Evolutionary conservation across 2,113 vertebrate genomes (phyloP).

Genomic region (Hemicordylus capensis): DNA sequence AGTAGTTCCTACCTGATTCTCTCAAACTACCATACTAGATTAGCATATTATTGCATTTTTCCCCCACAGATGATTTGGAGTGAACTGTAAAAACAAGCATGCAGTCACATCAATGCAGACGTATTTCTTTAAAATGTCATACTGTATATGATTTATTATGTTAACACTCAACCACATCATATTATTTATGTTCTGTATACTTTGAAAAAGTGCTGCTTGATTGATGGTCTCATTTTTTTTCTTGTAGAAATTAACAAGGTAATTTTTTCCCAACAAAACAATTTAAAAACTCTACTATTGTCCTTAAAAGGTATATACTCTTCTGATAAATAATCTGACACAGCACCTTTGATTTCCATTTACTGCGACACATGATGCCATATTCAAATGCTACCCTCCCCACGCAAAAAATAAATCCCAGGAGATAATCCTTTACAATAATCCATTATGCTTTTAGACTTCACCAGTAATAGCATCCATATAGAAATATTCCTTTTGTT

Average conservation of each 20-base stretch:
- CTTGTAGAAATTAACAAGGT: constrained; percentile 77
- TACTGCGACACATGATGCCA: constrained; percentile 73
- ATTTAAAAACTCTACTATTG: constrained; percentile 76
- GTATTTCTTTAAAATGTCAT: constrained; percentile 87
- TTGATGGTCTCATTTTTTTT: constrained; percentile 77
- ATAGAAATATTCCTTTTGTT: constrained; percentile 68
- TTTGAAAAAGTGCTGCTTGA: constrained; percentile 84
- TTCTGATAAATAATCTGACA: constrained; percentile 81
- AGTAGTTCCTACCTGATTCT: constrained; percentile 86
- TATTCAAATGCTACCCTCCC: constrained; percentile 73
- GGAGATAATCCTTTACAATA: constrained; percentile 74
- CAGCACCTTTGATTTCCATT: constrained; percentile 78
- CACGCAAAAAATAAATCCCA: constrained; percentile 76
- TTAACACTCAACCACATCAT: constrained; percentile 88
- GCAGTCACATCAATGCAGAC: constrained; percentile 88
- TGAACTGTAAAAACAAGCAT: constrained; percentile 87
- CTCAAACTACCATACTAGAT: constrained; percentile 85
- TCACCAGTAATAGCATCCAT: constrained; percentile 69
- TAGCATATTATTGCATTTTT: constrained; percentile 88
- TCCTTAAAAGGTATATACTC: constrained; percentile 78
- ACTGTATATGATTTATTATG: constrained; percentile 89
- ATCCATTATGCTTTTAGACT: constrained; percentile 76
- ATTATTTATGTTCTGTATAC: constrained; percentile 86
- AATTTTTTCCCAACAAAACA: constrained; percentile 73
- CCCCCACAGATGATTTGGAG: constrained; percentile 83